Evolutionary conservation across 2,113 vertebrate genomes (phyloP), one percentile per base, ranked within the genome.

Genomic region (Gymnarchus niloticus): DNA sequence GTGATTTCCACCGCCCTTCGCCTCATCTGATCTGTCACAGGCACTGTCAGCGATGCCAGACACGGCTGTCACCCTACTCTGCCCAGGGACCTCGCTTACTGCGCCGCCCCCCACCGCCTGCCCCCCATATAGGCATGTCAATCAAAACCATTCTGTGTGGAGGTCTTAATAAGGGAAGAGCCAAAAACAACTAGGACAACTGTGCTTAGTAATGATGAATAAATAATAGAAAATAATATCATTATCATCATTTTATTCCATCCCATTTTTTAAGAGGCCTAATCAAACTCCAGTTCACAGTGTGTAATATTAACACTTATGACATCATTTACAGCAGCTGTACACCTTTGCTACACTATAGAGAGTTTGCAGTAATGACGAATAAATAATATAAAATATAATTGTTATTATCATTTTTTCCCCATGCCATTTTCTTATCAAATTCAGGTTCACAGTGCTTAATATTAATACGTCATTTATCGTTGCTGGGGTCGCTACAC

Each of bases 1-100:
- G 85, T 41, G 69, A 87, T 85, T 69, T 25, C 83, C 84, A 87
- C 86, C 51, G 14, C 49, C 56, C 44, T 48, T 77, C 21, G 77
- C 48, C 77, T 84, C 59, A 28, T 51, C 48, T 69, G 46, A 84
- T 61, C 83, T 73, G 83, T 84, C 83, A 59, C 7, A 2, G 83
- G 44, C n/a, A 59, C 37, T 48, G 83, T 84, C 83, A 61, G 57
- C 59, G 44, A 84, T 73, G 57, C 25, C 83, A 49, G 83, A 52
- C 46, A 21, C 46, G 46, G 12, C 83, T 84, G 83, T 84, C 83
- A 84, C 46, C 83, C 19, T 33, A 37, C 41, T 59, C 51, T 25
- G 49, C 83, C 83, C 59, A 61, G 44, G 83, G 83, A 57, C 48
- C 59, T 69, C 78, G 46, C 41, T 46, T 28, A 48, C 10, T n/a